Base-by-base conservation (phyloP, 2,888 invertebrate genomes). In the Plagodis dolabraria region DNA sequence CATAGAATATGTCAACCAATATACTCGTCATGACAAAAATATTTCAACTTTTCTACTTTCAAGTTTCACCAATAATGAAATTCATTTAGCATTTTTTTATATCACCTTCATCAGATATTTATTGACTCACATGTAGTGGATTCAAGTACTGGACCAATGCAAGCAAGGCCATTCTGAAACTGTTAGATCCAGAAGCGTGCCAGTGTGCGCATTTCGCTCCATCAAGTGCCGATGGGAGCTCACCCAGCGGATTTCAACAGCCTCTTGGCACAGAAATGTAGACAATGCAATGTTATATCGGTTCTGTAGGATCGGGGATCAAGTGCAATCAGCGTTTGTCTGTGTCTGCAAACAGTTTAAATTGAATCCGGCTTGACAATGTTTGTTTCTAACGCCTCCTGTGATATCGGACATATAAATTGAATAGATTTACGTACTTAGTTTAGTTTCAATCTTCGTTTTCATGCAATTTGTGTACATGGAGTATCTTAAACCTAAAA, bases 191-290 rank as follows among this genome's bases (percentile, higher is more conserved):
- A 44, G 35, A 22, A 50, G 35, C 50, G 47, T 43, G 52, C 38
- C 42, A 38, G 47, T 33, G 35, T 12, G 50, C 40, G 40, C 34
- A 12, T 22, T 40, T 42, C 12, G 42, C 47, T 35, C 42, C 44
- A 33, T 40, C 51, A 51, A 60, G 60, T 54, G 47, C 5, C 47
- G 47, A 47, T 53, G 38, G 42, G 22, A 49, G 34, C 44, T 33
- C 46, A 47, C 46, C 59, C 47, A 55, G 60, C 54, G 43, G 43
- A 55, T 55, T 55, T 51, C 50, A 60, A 60, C 12, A 54, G 47
- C 45, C 47, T 35, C 55, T 60, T 51, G 44, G n/a, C 9, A n/a
- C 22, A 12, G 42, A 7, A 36, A 42, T 11, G 40, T 10, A 12
- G 43, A 8, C 35, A 35, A 35, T 33, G 43, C 35, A 51, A 10